Evolutionary conservation across 1,140 invertebrate species (phyloP).

Genomic region (Drosophila hydei): DNA sequence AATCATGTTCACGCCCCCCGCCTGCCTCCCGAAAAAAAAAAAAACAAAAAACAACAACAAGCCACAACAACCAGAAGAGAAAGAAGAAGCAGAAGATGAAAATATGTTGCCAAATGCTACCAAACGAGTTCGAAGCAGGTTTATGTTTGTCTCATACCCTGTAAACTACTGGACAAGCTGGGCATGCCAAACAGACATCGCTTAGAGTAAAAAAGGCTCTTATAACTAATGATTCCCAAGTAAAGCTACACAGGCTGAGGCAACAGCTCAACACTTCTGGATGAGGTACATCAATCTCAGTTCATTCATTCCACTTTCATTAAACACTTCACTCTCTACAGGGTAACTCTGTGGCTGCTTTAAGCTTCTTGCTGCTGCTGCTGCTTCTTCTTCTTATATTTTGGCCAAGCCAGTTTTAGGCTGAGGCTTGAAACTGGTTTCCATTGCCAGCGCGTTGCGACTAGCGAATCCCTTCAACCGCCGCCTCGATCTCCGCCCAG

Average conservation of each 20-base stretch:
- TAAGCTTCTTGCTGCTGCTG: not conserved
- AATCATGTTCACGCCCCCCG: slow-evolving; percentile 73
- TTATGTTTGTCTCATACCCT: slow-evolving; percentile 38
- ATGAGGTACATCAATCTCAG: too few relatives aligned
- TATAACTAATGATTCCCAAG: too few relatives aligned
- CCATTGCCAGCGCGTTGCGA: not conserved
- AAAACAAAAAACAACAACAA: slow-evolving; percentile 7
- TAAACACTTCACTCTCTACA: not conserved
- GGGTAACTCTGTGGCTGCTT: not conserved
- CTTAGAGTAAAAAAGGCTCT: too few relatives aligned
- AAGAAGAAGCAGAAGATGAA: slow-evolving; percentile 7
- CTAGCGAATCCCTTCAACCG: not conserved
- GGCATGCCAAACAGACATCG: too few relatives aligned
- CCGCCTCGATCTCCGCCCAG: too few relatives aligned
- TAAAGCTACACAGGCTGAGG: too few relatives aligned
- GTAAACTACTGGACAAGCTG: too few relatives aligned
- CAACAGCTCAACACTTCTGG: too few relatives aligned
- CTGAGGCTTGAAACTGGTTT: slow-evolving; percentile 56
- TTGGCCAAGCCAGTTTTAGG: slow-evolving; percentile 43
- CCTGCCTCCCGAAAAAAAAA: slow-evolving; percentile 18
- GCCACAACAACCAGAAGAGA: not conserved
- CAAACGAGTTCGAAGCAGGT: slow-evolving; percentile 77
- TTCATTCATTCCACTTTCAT: too few relatives aligned
- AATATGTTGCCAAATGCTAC: slow-evolving; percentile 63
- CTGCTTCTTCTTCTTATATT: slow-evolving; percentile 12